These are phyloP conservation scores for Virgularia gustaviana DNA, from an alignment of 92 coral and sea anemone species.

Conservation along the genomic window DNA sequence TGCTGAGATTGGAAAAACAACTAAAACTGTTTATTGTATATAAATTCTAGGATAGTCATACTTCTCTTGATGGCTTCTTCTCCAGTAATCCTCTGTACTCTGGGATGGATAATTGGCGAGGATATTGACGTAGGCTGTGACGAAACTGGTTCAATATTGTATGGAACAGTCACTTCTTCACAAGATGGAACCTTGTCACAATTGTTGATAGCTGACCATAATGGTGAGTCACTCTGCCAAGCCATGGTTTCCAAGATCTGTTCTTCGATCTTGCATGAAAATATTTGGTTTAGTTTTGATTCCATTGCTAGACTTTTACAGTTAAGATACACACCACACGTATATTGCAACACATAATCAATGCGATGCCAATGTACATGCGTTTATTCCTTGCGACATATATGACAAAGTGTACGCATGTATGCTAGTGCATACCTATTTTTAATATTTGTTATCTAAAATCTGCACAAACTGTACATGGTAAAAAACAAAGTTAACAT, in stretches of 20 bases:
- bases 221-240: slow-evolving; percentile 85
- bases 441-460: too few relatives aligned
- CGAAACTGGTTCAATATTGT: slow-evolving; percentile 60
- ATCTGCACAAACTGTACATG: too few relatives aligned
- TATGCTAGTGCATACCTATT: too few relatives aligned
- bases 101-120: slow-evolving; percentile 89
- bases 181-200: slow-evolving; percentile 90
- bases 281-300: not conserved
- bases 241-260: slow-evolving; percentile 87
- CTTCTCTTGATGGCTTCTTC: slow-evolving; percentile 61
- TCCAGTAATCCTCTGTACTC: slow-evolving; percentile 91
- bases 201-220: slow-evolving; percentile 74
- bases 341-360: not conserved
- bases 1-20: not conserved
- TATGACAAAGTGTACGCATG: too few relatives aligned
- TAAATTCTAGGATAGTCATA: too few relatives aligned
- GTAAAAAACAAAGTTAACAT: too few relatives aligned
- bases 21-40: too few relatives aligned
- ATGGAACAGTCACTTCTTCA: slow-evolving; percentile 85
- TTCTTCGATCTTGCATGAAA: slow-evolving; percentile 71
- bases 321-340: not conserved
- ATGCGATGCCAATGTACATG: too few relatives aligned
- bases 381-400: too few relatives aligned
- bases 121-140: slow-evolving; percentile 69
- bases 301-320: not conserved